Base-by-base conservation (phyloP, 2,888 invertebrate species). In the Eupelmus urozonus region DNA sequence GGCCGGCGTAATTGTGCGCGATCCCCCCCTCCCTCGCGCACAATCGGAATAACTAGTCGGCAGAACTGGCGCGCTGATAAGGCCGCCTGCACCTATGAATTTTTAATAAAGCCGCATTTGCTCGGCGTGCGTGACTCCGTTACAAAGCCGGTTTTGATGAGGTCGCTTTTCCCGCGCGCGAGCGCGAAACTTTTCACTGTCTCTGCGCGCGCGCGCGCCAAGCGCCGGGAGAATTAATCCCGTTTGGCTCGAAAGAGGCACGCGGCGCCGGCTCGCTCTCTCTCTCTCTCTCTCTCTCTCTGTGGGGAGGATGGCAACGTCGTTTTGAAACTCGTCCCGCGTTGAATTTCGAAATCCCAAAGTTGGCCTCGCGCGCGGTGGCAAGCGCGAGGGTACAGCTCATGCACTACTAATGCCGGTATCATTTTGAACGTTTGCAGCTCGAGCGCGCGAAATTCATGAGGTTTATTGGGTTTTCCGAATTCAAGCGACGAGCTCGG, bases 231-330 rank as follows among this genome's bases (percentile, higher is more conserved):
- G 60, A 77, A 72, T 77, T 77, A 77, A 72, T 77, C 71, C 62
- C 29, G 72, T 77, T 77, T 60, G 66, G 72, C 66, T 71, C 62
- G 66, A 67, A 77, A 77, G 72, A 72, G 72, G 29, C 60, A 62
- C 72, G 34, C 53, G 69, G 18, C 55, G 20, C 3, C 25, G 25
- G 7, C 34, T 18, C n/a, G n/a, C n/a, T n/a, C n/a, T n/a, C n/a
- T n/a, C n/a, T n/a, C n/a, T n/a, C n/a, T n/a, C n/a, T n/a, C n/a
- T n/a, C n/a, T n/a, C n/a, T n/a, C n/a, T n/a, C n/a, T n/a, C n/a
- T n/a, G n/a, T n/a, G 29, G 4, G 18, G 34, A 13, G 23, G 16
- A 9, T n/a, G n/a, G 20, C 51, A 67, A 73, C 55, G 66, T 62
- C 69, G n/a, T n/a, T n/a, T n/a, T 4, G 20, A 53, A 76, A 76